Evolutionary conservation across 2,888 invertebrate species (phyloP), one percentile per base, ranked within the genome.

Genomic region (Metacarcinus magister): DNA sequence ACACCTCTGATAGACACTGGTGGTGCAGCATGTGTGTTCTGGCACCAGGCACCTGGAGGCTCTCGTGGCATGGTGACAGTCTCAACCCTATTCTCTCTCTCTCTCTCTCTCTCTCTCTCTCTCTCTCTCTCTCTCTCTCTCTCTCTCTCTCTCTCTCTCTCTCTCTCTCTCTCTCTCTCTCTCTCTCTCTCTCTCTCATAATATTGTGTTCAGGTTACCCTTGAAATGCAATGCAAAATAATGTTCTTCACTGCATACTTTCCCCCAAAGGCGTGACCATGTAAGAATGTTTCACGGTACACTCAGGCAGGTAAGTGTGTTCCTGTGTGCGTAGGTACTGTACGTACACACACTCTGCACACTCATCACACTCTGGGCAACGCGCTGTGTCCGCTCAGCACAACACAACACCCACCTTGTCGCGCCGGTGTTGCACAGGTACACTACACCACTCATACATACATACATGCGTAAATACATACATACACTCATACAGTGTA

Each of bases 121-220:
- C 48, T 48, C 48, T 48, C 48, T 48, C 48, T 48, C 48, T 16
- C n/a, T 60, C 67, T 67, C 67, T 67, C 67, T 67, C 67, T 67
- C 67, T 67, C 67, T 67, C 67, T 67, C 67, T 67, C 67, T 67
- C 67, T 67, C 67, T 67, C 67, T 67, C 67, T 67, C 60, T 60
- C 60, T 60, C 60, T 60, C 60, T 60, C 60, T 60, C 60, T 60
- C 60, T 60, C 60, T 60, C 60, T 60, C 60, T 60, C 60, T 60
- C 60, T 60, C 60, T 60, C 60, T 60, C 60, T 60, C 60, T 60
- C 60, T 60, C 60, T 60, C 16, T 16, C 7, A 60, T 48, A 48
- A 48, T 48, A 48, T 13, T 8, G n/a, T n/a, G 48, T 48, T 48
- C 10, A 48, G 5, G 48, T 48, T 48, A 48, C 48, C 48, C 10